Evolutionary conservation across 2,113 vertebrate genomes (phyloP).

Genomic region (mouse (Mus musculus)): DNA sequence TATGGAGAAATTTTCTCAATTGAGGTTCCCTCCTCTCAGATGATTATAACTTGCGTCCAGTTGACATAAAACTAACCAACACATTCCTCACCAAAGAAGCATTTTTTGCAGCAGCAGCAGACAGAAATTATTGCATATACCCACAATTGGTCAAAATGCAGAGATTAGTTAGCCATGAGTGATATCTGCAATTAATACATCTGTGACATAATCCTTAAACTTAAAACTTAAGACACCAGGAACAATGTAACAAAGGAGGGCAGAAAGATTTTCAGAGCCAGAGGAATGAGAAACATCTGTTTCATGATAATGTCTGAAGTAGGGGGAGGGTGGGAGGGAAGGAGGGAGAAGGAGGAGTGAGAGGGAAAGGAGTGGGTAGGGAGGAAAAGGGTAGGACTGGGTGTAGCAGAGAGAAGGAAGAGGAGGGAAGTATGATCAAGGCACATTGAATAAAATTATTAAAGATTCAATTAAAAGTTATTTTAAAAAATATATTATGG

Average conservation of each 20-base stretch:
- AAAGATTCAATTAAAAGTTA: not conserved
- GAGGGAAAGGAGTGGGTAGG: not conserved
- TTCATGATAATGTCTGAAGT: not conserved
- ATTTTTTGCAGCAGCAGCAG: not conserved
- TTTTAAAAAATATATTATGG: not conserved
- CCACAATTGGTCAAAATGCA: not conserved
- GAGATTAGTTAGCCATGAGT: not conserved
- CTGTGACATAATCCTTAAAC: not conserved
- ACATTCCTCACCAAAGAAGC: not conserved
- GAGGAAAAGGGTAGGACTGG: not conserved
- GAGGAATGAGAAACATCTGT: not conserved
- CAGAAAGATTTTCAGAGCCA: not conserved
- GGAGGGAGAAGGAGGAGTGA: not conserved
- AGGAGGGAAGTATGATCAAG: not conserved
- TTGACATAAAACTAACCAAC: not conserved
- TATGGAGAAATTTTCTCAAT: not conserved
- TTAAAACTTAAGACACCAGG: not conserved
- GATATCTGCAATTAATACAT: not conserved
- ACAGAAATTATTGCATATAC: not conserved
- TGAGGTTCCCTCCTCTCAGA: not conserved
- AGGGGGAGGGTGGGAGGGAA: not conserved
- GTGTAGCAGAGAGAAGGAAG: not conserved
- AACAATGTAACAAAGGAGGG: not conserved
- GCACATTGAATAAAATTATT: not conserved
- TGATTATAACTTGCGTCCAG: not conserved